phyloP scores from a whole-genome alignment of 2,113 vertebrate species.

The Coracopsis vasa region DNA sequence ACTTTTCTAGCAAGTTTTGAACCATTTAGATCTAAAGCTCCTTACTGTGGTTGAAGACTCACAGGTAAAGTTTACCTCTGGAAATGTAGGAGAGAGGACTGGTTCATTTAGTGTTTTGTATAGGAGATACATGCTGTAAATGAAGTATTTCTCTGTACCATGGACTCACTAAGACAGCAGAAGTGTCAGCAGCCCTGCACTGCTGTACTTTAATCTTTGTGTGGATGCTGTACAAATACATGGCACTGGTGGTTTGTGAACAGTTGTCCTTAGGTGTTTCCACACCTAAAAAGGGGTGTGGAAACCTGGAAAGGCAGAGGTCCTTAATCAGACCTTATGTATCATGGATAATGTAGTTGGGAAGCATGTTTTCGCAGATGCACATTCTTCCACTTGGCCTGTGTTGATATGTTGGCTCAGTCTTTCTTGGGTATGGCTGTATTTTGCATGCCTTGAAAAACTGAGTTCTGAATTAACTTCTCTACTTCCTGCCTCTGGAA shows the following conservation, averaged over 20 bases:
- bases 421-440: not conserved
- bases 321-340: not conserved
- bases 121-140: not conserved
- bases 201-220: not conserved
- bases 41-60: not conserved
- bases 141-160: not conserved
- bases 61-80: not conserved
- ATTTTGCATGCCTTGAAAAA: not conserved
- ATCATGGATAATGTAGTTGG: not conserved
- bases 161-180: not conserved
- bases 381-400: not conserved
- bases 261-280: not conserved
- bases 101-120: not conserved
- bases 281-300: not conserved
- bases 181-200: accelerated
- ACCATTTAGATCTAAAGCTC: not conserved
- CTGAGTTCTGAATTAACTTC: not conserved
- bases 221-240: not conserved
- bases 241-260: not conserved
- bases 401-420: not conserved
- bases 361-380: not conserved
- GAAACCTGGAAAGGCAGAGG: not conserved
- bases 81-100: not conserved
- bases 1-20: not conserved
- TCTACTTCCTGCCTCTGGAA: not conserved